Base-by-base conservation (phyloP, 2,888 invertebrate genomes). In the Eremobia ochroleuca region DNA sequence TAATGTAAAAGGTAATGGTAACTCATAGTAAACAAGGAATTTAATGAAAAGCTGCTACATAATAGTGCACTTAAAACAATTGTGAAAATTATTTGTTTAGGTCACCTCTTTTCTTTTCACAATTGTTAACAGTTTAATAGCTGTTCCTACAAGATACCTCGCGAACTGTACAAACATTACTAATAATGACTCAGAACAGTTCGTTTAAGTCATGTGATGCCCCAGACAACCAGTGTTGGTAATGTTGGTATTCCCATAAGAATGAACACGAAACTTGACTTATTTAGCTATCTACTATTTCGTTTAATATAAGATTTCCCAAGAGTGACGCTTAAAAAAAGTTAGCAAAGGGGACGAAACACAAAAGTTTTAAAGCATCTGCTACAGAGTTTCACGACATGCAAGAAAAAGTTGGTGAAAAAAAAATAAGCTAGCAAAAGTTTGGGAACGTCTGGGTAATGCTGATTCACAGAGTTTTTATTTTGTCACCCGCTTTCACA, bases 281-380 rank as follows among this genome's bases (percentile, higher is more conserved):
- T 87, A 86, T 86, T 88, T 80, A 76, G 76, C 72, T 88, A 83
- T 76, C 85, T 80, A 28, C 76, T 81, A 81, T 79, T 81, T 78
- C 77, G 77, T 88, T 83, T 82, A 83, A 83, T 83, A 83, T 77
- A 85, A 83, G 37, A 88, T 88, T 88, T 88, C 89, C 89, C 88
- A 76, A 78, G 89, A 79, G 89, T 58, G 62, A 76, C 70, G 81
- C 85, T 89, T 89, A 85, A 87, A 87, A 88, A 88, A 86, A 78
- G 80, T 82, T 79, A 79, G 82, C 79, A 70, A 83, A 84, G 81
- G 76, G 79, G 76, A 82, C 83, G 78, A 83, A 79, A 85, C 58
- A 87, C 77, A 77, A 85, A 87, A 86, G 85, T 88, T 88, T 77
- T 64, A 61, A 79, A 89, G 73, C 89, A 88, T 89, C 88, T 89